These are phyloP conservation scores for Asarcornis scutulata DNA, from an alignment of 2,113 vertebrate genomes.

Conservation along the genomic window DNA sequence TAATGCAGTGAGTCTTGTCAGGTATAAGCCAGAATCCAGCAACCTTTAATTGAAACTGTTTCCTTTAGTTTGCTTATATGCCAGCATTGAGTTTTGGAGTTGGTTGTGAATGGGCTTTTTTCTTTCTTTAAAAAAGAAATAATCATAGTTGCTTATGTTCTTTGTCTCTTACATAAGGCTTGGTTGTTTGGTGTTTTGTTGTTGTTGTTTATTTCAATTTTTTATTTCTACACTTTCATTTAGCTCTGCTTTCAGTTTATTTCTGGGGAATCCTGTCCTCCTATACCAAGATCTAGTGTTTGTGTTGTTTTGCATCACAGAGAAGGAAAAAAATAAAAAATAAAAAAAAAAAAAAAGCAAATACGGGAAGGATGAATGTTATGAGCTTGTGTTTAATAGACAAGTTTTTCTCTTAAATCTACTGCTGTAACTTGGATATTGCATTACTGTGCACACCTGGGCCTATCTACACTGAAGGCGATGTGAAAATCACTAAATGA, in stretches of 20 bases:
- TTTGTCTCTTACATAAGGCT: neutral
- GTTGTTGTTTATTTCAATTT: neutral
- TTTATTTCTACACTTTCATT: neutral
- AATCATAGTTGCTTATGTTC: neutral
- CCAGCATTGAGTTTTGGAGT: neutral
- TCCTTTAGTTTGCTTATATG: neutral
- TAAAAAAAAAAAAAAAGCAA: neutral
- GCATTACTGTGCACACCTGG: neutral
- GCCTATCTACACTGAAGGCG: neutral
- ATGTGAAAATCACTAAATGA: neutral
- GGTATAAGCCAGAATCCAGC: neutral
- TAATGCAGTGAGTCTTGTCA: neutral
- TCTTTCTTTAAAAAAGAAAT: neutral
- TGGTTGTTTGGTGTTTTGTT: neutral
- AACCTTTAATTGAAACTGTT: neutral
- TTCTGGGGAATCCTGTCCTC: neutral
- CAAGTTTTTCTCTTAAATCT: neutral
- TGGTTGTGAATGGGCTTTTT: neutral
- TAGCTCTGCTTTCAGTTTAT: neutral
- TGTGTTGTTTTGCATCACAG: neutral
- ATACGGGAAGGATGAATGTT: neutral
- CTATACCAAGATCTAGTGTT: neutral
- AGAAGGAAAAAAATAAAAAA: neutral
- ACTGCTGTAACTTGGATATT: neutral
- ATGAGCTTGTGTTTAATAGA: neutral